Evolutionary conservation across 2,888 invertebrate species (phyloP).

Genomic region (Diloba caeruleocephala): DNA sequence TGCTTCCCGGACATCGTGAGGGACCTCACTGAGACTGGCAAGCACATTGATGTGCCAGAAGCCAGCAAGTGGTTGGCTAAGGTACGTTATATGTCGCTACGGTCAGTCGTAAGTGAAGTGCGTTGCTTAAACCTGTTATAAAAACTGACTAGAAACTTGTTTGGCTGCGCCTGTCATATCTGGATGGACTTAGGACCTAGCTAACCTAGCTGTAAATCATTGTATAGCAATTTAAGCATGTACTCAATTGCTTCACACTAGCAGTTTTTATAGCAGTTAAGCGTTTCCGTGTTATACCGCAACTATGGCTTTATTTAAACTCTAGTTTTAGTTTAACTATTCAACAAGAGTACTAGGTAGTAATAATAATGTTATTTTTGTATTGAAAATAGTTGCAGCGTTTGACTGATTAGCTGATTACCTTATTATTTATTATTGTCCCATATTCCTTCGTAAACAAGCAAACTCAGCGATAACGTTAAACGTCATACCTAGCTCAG

Average conservation of each 20-base stretch:
- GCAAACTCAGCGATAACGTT: conserved; percentile 14
- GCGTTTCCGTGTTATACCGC: conserved; percentile 9
- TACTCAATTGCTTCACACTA: conserved; percentile 15
- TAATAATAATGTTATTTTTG: neutral
- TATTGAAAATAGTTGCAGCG: neutral
- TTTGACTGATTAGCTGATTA: conserved; percentile 4
- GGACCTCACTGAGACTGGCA: conserved; percentile 93
- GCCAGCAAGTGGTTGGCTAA: conserved; percentile 94
- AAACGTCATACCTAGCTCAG: conserved; percentile 4
- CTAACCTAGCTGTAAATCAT: conserved; percentile 26
- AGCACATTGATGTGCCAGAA: conserved; percentile 93
- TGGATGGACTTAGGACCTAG: conserved; percentile 47
- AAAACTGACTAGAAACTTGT: conserved; percentile 54
- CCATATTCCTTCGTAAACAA: conserved; percentile 15
- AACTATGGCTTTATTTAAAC: neutral
- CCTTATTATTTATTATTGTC: conserved; percentile 1
- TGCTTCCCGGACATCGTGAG: conserved; percentile 96
- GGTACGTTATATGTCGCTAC: conserved; percentile 83
- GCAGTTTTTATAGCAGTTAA: conserved; percentile 42
- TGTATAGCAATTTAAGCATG: no score
- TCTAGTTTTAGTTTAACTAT: conserved; percentile 6
- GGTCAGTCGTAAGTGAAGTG: conserved; percentile 67
- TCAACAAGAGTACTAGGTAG: no score
- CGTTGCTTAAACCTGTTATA: conserved; percentile 51
- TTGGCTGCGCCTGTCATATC: conserved; percentile 24